These are phyloP conservation scores for Helicoverpa armigera DNA, from an alignment of 1,140 invertebrate genomes.

Conservation along the genomic window DNA sequence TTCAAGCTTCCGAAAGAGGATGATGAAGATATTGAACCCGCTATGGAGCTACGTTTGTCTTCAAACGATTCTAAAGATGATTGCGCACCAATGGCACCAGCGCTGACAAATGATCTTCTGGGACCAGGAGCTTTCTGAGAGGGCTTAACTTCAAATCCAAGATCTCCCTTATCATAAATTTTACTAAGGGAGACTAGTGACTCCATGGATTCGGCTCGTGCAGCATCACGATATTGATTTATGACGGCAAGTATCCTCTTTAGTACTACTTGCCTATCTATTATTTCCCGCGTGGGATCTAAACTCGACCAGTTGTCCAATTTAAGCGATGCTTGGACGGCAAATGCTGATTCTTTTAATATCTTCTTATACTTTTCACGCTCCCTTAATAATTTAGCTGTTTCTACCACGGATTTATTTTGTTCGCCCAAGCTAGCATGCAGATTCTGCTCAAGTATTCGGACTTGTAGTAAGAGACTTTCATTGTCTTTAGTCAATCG, in stretches of 20 bases:
- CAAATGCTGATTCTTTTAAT: conserved; percentile 87
- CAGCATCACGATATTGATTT: conserved; percentile 74
- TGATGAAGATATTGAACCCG: conserved; percentile 56
- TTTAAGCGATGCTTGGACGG: conserved; percentile 88
- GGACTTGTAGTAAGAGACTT: conserved; percentile 82
- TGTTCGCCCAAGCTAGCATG: conserved; percentile 85
- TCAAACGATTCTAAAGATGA: conserved; percentile 60
- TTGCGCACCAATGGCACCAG: conserved; percentile 50
- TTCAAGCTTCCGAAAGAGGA: conserved; percentile 71
- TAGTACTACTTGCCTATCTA: conserved; percentile 86
- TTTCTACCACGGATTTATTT: conserved; percentile 80
- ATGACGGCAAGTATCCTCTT: conserved; percentile 86
- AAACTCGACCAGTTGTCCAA: conserved; percentile 80
- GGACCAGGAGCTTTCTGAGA: conserved; percentile 33
- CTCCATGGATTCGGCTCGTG: conserved; percentile 74
- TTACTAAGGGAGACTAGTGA: conserved; percentile 79
- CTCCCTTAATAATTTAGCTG: conserved; percentile 85
- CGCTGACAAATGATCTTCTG: conserved; percentile 58
- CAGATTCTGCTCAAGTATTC: conserved; percentile 88
- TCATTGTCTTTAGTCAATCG: conserved; percentile 80
- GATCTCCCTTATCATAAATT: conserved; percentile 87
- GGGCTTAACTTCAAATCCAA: conserved; percentile 86
- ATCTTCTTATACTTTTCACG: conserved; percentile 86
- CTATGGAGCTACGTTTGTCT: conserved; percentile 58
- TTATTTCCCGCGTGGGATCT: conserved; percentile 78